Percentiles rank a stretch among this genome's conserved stretches.
phyloP scores from a whole-genome alignment of 23 tunicate species.

The Ascidia mentula region DNA sequence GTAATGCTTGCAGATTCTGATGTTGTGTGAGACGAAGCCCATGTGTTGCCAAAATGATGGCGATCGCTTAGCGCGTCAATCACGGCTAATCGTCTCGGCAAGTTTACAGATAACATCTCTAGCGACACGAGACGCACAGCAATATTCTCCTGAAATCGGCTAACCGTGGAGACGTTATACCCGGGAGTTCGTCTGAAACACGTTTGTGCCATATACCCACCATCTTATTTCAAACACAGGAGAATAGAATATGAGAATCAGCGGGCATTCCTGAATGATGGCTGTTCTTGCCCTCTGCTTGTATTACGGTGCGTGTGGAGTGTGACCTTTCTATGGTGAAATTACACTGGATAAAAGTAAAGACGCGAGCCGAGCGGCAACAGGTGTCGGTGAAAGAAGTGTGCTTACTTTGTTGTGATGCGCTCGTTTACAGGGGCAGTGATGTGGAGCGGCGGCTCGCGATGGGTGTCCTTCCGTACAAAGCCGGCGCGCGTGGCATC shows the following conservation, averaged over 20 bases:
- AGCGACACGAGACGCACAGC: not conserved
- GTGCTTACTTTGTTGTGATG: slow-evolving; percentile 21
- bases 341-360: slow-evolving; percentile 3
- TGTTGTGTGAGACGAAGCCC: not conserved
- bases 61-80: slow-evolving; percentile 1
- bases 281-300: not conserved
- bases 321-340: slow-evolving; percentile 11
- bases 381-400: slow-evolving; percentile 8
- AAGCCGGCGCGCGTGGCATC: slow-evolving; percentile 5
- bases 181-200: not conserved
- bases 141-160: not conserved
- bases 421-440: slow-evolving; percentile 20
- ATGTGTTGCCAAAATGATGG: slow-evolving; percentile 12
- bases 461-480: slow-evolving; percentile 15
- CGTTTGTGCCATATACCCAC: not conserved
- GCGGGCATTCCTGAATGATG: slow-evolving; percentile 2
- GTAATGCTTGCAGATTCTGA: not conserved
- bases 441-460: not conserved
- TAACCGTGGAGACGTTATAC: not conserved
- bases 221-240: not conserved
- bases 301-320: slow-evolving; percentile 4
- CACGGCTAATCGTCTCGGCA: not conserved
- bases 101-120: slow-evolving; percentile 10
- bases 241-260: too few relatives aligned
- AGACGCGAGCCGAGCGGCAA: slow-evolving; percentile 8